These are phyloP conservation scores for Apostichopus leukothele DNA, from an alignment of 53 echinoderm and acorn worm genomes.

Conservation along the genomic window DNA sequence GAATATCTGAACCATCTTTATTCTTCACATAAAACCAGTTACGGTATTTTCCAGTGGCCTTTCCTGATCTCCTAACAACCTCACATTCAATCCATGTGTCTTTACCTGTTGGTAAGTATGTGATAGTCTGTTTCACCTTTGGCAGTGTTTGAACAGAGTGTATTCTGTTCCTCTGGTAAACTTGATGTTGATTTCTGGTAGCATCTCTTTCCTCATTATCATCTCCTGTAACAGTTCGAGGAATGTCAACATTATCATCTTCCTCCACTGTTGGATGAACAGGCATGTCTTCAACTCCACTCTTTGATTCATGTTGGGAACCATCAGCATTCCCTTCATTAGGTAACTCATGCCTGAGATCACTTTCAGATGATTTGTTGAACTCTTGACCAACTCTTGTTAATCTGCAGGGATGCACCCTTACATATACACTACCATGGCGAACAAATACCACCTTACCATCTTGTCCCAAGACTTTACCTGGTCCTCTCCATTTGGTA, in stretches of 20 bases:
- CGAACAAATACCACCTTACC: background rate
- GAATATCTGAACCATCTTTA: too few relatives aligned
- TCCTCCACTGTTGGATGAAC: background rate
- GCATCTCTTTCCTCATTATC: background rate
- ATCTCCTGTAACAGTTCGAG: background rate
- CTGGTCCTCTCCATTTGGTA: too few relatives aligned
- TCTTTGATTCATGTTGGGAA: background rate
- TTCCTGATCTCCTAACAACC: conserved; percentile 23
- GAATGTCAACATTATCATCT: background rate
- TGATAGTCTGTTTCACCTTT: background rate
- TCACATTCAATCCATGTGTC: conserved; percentile 33
- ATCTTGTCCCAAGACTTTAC: too few relatives aligned
- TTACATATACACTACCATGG: too few relatives aligned
- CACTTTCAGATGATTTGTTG: too few relatives aligned
- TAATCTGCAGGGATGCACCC: too few relatives aligned
- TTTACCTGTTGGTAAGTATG: conserved; percentile 21
- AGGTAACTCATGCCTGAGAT: background rate
- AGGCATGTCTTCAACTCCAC: background rate
- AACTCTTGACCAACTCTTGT: too few relatives aligned
- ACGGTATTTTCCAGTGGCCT: conserved; percentile 25
- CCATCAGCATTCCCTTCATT: background rate
- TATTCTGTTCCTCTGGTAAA: too few relatives aligned
- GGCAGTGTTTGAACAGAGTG: too few relatives aligned
- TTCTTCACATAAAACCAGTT: background rate
- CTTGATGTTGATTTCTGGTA: background rate